These are phyloP conservation scores for Leptinotarsa defecta DNA, from an alignment of 1,140 invertebrate genomes.

Conservation along the genomic window DNA sequence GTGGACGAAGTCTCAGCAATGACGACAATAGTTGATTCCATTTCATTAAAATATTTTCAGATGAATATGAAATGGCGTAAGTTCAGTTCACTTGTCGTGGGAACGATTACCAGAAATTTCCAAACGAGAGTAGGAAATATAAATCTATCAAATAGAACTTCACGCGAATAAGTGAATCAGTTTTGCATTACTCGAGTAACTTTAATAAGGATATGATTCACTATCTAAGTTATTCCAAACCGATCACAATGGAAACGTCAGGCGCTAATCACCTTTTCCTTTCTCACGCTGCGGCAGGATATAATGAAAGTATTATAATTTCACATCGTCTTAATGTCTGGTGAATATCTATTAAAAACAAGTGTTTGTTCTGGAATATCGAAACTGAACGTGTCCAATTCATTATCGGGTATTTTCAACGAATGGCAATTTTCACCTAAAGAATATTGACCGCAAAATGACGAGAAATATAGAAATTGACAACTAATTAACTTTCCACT, in stretches of 20 bases:
- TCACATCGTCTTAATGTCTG: not conserved
- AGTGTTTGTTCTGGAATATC: not conserved
- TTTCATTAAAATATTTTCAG: no score
- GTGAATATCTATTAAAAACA: not conserved
- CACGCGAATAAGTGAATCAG: no score
- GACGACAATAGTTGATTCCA: no score
- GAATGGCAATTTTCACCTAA: not conserved
- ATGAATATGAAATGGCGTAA: no score
- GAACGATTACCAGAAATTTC: no score
- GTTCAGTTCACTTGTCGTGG: no score
- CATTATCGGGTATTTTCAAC: not conserved
- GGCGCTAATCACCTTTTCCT: not conserved
- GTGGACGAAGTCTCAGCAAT: no score
- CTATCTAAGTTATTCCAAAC: no score
- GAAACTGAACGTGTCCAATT: not conserved
- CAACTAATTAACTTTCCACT: constrained; percentile 1
- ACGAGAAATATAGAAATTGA: not conserved
- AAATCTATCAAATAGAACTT: no score
- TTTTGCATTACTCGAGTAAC: no score
- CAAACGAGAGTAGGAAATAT: no score
- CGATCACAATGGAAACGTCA: not conserved
- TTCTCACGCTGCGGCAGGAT: not conserved
- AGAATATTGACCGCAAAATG: not conserved
- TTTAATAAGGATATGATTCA: no score
- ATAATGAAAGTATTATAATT: constrained; percentile 1